These are phyloP conservation scores for Premnoplex brunnescens DNA, from an alignment of 2,797 vertebrate species.

Conservation along the genomic window DNA sequence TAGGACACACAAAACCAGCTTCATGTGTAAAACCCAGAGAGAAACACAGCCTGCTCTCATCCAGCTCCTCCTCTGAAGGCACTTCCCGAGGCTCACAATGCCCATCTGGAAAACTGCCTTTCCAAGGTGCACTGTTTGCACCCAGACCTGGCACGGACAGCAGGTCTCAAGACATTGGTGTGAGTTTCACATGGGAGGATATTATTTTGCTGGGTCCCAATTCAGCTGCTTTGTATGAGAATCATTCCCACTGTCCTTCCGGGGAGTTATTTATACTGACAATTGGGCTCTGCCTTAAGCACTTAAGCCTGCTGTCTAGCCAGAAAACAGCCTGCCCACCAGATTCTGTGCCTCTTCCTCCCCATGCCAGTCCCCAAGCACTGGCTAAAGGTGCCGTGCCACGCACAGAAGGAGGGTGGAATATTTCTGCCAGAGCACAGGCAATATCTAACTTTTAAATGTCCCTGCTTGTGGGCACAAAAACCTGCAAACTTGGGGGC, in stretches of 20 bases:
- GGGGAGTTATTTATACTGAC: neutral
- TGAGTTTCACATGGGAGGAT: neutral
- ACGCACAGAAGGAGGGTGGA: neutral
- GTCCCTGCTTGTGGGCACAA: neutral
- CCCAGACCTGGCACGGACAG: neutral
- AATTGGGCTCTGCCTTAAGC: neutral
- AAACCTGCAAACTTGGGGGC: neutral
- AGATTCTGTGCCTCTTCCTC: neutral
- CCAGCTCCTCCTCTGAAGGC: neutral
- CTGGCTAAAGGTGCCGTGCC: neutral
- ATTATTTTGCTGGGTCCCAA: neutral
- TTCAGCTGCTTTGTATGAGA: neutral
- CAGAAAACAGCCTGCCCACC: neutral
- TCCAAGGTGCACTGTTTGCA: fast-evolving
- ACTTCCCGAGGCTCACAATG: neutral
- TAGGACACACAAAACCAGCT: neutral
- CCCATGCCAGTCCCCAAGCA: fast-evolving
- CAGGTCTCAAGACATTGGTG: neutral
- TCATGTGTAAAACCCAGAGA: neutral
- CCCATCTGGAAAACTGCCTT: neutral
- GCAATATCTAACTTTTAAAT: neutral
- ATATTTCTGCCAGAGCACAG: neutral
- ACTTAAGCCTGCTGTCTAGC: neutral
- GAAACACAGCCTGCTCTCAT: neutral
- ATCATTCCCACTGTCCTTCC: neutral